These are phyloP conservation scores for Timema cristinae DNA, from an alignment of 2,888 invertebrate genomes.

Conservation along the genomic window DNA sequence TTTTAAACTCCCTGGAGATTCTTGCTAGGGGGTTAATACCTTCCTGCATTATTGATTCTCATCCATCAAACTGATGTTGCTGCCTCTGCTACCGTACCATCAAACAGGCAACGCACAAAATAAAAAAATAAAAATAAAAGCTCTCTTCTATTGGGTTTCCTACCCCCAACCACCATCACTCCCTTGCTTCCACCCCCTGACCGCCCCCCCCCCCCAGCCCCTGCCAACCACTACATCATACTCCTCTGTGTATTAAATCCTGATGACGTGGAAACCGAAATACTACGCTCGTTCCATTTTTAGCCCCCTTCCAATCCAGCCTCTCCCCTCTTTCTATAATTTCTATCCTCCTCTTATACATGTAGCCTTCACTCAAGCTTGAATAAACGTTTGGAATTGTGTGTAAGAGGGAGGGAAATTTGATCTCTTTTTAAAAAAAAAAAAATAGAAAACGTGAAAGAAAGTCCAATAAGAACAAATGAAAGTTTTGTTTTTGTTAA, in stretches of 20 bases:
- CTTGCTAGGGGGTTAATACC: constrained; percentile 21
- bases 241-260: constrained; percentile 21
- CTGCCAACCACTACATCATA: neutral
- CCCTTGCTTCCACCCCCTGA: constrained; percentile 4
- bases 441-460: too few relatives aligned
- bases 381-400: too few relatives aligned
- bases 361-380: too few relatives aligned
- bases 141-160: constrained; percentile 13
- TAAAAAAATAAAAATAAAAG: constrained; percentile 11
- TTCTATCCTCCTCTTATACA: too few relatives aligned
- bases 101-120: neutral
- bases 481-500: too few relatives aligned
- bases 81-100: neutral
- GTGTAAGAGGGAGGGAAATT: too few relatives aligned
- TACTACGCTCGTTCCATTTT: constrained; percentile 13
- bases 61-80: constrained; percentile 29
- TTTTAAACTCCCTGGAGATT: too few relatives aligned
- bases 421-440: too few relatives aligned
- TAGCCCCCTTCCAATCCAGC: neutral
- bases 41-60: constrained; percentile 30
- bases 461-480: too few relatives aligned
- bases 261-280: constrained; percentile 27
- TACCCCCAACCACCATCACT: neutral
- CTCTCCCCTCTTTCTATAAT: neutral
- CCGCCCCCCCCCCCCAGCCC: neutral